A percentile compares a stretch with the other conserved stretches of the same genome.
phyloP scores from a whole-genome alignment of 2,113 vertebrate species.

The Leiothrix lutea region DNA sequence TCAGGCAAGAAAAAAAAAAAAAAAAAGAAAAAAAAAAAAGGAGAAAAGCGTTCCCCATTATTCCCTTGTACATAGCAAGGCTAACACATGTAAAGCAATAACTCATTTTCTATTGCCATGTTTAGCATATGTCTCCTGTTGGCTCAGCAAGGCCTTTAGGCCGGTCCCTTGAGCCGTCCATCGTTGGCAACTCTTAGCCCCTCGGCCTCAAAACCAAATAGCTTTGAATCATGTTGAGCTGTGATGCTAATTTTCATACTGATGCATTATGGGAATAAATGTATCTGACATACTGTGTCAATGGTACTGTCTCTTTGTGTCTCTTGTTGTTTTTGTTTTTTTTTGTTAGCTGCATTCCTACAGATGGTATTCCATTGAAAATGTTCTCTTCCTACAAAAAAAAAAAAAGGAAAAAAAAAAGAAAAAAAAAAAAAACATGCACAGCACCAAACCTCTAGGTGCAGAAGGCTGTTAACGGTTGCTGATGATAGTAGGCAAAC shows the following conservation, averaged over 20 bases:
- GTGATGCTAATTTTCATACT: conserved; percentile 91
- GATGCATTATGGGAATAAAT: conserved; percentile 97
- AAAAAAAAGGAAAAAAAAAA: neutral
- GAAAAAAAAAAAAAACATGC: conserved; percentile 35
- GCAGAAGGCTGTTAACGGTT: conserved; percentile 99
- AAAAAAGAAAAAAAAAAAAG: neutral
- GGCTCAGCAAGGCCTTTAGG: conserved; percentile 87
- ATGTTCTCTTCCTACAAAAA: conserved; percentile 81
- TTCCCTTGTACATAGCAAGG: conserved; percentile 82
- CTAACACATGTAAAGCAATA: conserved; percentile 88
- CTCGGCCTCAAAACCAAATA: conserved; percentile 87
- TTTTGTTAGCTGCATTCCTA: conserved; percentile 87
- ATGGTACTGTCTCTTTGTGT: conserved; percentile 88
- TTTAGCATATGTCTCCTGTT: conserved; percentile 88
- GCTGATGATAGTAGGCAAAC: conserved; percentile 99
- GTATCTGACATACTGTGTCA: conserved; percentile 95
- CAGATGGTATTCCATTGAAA: conserved; percentile 89
- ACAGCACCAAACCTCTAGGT: conserved; percentile 98
- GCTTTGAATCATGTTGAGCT: conserved; percentile 90
- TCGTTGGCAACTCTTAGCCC: conserved; percentile 79
- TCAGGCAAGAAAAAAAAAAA: conserved; percentile 40
- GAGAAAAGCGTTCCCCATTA: conserved; percentile 75
- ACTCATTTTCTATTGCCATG: conserved; percentile 85
- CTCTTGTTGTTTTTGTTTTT: conserved; percentile 67
- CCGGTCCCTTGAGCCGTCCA: conserved; percentile 84